A percentile compares a stretch with the other conserved stretches of the same genome.
phyloP scores from a whole-genome alignment of 2,113 vertebrate genomes.

The Fulmarus glacialis region DNA sequence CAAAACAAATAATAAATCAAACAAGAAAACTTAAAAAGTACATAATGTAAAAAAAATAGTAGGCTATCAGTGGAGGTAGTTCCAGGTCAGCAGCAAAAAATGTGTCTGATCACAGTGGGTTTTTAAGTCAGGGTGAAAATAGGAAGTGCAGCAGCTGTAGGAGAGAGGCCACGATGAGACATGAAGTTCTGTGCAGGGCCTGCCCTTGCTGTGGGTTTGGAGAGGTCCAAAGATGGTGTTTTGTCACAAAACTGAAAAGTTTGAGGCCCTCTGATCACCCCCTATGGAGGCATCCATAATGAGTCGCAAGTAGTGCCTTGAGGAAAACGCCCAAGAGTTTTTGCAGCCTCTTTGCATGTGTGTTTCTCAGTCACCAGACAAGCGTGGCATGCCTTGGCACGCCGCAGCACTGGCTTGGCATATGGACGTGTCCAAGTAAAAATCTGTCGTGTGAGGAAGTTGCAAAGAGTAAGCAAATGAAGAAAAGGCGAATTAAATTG shows the following conservation, averaged over 20 bases:
- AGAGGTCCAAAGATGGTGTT: background rate
- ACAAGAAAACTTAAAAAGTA: background rate
- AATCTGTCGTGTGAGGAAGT: background rate
- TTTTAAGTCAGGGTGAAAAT: background rate
- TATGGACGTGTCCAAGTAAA: fast-evolving
- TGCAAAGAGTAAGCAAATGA: background rate
- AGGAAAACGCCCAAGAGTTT: background rate
- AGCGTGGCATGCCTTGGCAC: fast-evolving
- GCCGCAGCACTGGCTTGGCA: fast-evolving
- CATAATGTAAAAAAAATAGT: background rate
- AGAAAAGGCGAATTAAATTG: background rate
- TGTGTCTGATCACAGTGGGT: background rate
- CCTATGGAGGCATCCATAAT: fast-evolving
- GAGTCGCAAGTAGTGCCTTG: background rate
- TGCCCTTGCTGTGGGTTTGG: background rate
- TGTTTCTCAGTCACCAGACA: background rate
- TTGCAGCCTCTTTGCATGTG: background rate
- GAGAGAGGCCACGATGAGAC: background rate
- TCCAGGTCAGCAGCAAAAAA: background rate
- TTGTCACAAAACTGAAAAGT: background rate
- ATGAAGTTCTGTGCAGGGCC: background rate
- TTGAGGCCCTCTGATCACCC: background rate
- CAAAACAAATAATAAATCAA: background rate
- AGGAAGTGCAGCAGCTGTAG: background rate
- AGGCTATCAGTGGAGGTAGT: background rate